These are phyloP conservation scores for Elymnias hypermnestra DNA, from an alignment of 1,140 invertebrate genomes.

Conservation along the genomic window DNA sequence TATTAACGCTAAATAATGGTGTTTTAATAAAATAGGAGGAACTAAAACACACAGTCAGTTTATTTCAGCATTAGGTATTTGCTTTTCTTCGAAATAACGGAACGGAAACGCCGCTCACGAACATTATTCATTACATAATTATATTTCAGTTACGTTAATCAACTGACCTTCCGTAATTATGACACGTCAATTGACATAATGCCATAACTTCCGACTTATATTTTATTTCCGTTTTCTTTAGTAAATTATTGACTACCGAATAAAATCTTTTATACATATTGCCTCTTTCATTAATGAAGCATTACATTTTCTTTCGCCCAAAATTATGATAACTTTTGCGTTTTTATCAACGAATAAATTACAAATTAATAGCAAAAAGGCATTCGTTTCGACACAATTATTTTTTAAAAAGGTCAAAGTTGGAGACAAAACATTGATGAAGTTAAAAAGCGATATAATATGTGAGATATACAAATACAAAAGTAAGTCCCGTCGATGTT, in stretches of 20 bases:
- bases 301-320: too few relatives aligned
- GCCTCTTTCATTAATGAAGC: too few relatives aligned
- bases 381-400: background rate
- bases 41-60: background rate
- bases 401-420: too few relatives aligned
- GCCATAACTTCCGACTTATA: background rate
- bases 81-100: background rate
- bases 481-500: too few relatives aligned
- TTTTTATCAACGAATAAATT: too few relatives aligned
- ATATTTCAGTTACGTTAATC: background rate
- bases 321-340: too few relatives aligned
- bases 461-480: too few relatives aligned
- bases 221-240: too few relatives aligned
- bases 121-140: background rate
- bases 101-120: background rate
- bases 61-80: background rate
- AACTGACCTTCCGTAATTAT: slow-evolving; percentile 3
- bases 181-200: background rate
- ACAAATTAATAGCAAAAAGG: background rate
- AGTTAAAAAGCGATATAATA: too few relatives aligned
- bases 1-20: background rate
- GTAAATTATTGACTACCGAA: too few relatives aligned
- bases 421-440: too few relatives aligned
- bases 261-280: too few relatives aligned
- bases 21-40: background rate